Percentiles rank a stretch among this genome's conserved stretches.
These are phyloP conservation scores for Rhyacichthys aspro DNA, from an alignment of 2,797 vertebrate species.

Conservation along the genomic window DNA sequence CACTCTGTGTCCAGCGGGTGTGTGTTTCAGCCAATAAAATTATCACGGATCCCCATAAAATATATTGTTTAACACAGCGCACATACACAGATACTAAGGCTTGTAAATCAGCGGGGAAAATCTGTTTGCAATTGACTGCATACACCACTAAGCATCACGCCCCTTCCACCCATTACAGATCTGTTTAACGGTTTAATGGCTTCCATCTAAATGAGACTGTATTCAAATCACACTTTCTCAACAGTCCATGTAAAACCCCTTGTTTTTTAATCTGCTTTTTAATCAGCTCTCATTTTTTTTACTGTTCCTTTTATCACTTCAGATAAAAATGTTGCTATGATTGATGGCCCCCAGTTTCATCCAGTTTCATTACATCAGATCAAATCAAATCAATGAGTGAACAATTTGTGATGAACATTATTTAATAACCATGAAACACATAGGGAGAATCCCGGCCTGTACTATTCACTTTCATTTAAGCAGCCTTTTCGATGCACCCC, in stretches of 20 bases:
- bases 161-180: conserved; percentile 31
- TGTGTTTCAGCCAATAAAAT: conserved; percentile 35
- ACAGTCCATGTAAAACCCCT: too few relatives aligned
- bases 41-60: conserved; percentile 29
- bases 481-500: neutral
- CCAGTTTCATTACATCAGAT: neutral
- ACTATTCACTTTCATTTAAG: neutral
- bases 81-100: conserved; percentile 53
- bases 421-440: neutral
- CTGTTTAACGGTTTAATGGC: conserved; percentile 35
- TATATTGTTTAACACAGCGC: conserved; percentile 31
- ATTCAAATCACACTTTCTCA: too few relatives aligned
- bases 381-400: neutral
- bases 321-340: conserved; percentile 2
- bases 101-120: conserved; percentile 47
- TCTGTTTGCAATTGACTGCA: conserved; percentile 40
- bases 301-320: neutral
- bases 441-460: neutral
- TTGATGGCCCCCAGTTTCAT: neutral
- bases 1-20: conserved; percentile 32
- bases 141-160: conserved; percentile 12
- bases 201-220: conserved; percentile 38
- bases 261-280: too few relatives aligned
- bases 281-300: too few relatives aligned
- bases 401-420: neutral